Percentiles rank a stretch among this genome's conserved stretches.
Evolutionary conservation across 1,140 invertebrate genomes (phyloP).

Genomic region (Oryzaephilus surinamensis): DNA sequence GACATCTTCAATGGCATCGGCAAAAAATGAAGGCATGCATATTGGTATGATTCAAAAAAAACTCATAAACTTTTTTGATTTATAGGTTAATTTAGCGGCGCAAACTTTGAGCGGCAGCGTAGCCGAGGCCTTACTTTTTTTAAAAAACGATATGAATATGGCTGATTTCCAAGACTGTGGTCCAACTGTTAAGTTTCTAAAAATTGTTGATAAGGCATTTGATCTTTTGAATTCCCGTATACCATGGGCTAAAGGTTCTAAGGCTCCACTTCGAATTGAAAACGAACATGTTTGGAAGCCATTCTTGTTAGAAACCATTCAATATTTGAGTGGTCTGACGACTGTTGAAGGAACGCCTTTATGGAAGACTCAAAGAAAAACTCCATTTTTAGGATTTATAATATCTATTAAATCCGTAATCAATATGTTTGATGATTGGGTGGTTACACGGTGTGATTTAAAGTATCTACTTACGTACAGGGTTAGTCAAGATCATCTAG

Average conservation of each 20-base stretch:
- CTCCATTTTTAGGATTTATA: no score
- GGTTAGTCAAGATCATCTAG: no score
- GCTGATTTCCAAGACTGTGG: constrained; percentile 16
- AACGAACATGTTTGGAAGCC: background rate
- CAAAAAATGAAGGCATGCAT: constrained; percentile 34
- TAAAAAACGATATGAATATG: constrained; percentile 14
- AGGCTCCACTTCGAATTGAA: background rate
- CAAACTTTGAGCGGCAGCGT: constrained; percentile 25
- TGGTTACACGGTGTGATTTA: no score
- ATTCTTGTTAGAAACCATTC: background rate
- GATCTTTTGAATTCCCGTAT: constrained; percentile 23
- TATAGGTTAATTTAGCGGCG: constrained; percentile 25
- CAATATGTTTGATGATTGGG: no score
- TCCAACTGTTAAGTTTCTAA: constrained; percentile 21
- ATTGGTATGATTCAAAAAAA: no score
- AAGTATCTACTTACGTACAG: no score
- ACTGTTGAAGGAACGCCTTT: no score
- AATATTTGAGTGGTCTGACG: no score
- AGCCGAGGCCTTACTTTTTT: constrained; percentile 22
- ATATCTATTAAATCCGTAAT: no score
- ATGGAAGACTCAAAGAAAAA: no score
- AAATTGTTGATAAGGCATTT: constrained; percentile 25
- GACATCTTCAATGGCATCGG: constrained; percentile 27
- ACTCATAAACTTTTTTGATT: no score
- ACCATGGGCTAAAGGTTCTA: background rate